These are phyloP conservation scores for Arvicanthis niloticus DNA, from an alignment of 2,113 vertebrate genomes.

Conservation along the genomic window DNA sequence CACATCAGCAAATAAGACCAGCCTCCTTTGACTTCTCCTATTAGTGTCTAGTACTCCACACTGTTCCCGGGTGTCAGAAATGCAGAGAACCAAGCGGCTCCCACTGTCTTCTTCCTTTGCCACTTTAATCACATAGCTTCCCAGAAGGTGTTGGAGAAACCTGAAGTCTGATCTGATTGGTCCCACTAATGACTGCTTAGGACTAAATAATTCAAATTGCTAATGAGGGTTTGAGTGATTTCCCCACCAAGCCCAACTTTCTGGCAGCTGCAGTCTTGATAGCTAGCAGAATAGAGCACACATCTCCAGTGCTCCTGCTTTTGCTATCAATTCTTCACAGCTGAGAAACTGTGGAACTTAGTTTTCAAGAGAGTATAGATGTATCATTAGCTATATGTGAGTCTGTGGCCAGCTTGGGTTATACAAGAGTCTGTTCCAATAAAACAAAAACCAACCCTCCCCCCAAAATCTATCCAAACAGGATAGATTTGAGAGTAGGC, in stretches of 20 bases:
- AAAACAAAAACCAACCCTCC: background rate
- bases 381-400: background rate
- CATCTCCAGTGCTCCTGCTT: background rate
- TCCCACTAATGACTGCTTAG: background rate
- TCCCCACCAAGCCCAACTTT: background rate
- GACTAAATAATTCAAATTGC: slow-evolving; percentile 59
- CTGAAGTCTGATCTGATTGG: slow-evolving; percentile 31
- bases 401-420: background rate
- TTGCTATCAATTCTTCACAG: background rate
- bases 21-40: background rate
- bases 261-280: background rate
- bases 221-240: slow-evolving; percentile 44
- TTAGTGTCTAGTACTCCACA: background rate
- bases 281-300: background rate
- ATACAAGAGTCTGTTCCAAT: background rate
- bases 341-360: slow-evolving; percentile 13
- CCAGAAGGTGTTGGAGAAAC: background rate
- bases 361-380: background rate
- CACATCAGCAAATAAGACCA: background rate
- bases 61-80: background rate
- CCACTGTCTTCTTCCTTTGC: background rate
- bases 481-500: background rate
- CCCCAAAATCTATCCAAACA: background rate
- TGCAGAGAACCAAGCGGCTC: background rate
- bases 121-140: background rate